These are phyloP conservation scores for Monoplex corrugatus DNA, from an alignment of 2,888 invertebrate genomes.

Conservation along the genomic window DNA sequence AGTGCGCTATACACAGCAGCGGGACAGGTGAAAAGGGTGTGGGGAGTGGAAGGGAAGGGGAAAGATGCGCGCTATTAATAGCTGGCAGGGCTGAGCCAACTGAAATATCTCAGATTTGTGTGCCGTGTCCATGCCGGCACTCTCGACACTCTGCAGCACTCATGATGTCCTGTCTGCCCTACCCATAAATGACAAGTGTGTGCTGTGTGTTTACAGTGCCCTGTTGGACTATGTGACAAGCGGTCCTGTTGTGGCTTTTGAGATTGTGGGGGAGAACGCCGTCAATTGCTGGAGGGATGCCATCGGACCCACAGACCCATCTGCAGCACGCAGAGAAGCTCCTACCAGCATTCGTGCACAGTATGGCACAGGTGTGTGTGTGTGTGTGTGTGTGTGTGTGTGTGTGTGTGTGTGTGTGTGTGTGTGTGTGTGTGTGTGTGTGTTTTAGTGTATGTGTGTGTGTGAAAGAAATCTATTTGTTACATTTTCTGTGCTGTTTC, in stretches of 20 bases:
- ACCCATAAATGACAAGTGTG: no score
- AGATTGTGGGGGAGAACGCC: conserved; percentile 88
- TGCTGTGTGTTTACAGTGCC: conserved; percentile 81
- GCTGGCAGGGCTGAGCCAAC: no score
- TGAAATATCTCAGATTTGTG: no score
- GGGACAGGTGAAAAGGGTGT: no score
- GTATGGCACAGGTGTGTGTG: conserved; percentile 77
- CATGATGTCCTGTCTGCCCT: no score
- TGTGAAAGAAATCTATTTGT: not conserved
- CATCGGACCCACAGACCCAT: conserved; percentile 83
- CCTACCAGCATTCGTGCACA: conserved; percentile 76
- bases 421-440: not conserved
- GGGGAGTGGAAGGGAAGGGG: no score
- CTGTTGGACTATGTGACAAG: conserved; percentile 87
- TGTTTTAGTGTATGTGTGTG: not conserved
- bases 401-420: not conserved
- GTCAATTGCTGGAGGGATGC: conserved; percentile 85
- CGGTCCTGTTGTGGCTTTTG: conserved; percentile 88
- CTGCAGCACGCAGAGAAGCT: conserved; percentile 72
- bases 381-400: no score
- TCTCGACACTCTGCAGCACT: no score
- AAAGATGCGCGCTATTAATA: no score
- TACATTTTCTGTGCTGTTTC: not conserved
- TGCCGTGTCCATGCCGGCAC: no score
- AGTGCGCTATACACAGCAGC: no score